These are phyloP conservation scores for Solea solea DNA, from an alignment of 2,113 vertebrate genomes.

Conservation along the genomic window DNA sequence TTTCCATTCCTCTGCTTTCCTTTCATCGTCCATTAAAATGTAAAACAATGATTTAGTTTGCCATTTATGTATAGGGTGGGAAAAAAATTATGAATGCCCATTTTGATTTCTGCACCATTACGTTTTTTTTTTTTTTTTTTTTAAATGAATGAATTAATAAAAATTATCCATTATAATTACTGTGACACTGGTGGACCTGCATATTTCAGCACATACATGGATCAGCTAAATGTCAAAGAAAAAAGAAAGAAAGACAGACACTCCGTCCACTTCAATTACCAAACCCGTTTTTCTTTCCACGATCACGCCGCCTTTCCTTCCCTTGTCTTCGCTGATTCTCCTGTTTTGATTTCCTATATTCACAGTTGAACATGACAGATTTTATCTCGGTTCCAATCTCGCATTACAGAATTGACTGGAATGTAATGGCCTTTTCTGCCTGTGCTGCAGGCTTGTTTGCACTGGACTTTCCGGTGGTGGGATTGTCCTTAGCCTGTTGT, in stretches of 20 bases:
- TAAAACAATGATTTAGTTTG: no score
- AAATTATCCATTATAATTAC: no score
- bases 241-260: slow-evolving; percentile 12
- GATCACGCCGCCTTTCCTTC: neutral
- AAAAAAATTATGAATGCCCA: no score
- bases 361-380: slow-evolving; percentile 14
- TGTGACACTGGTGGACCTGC: neutral
- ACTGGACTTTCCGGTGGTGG: slow-evolving; percentile 23
- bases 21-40: no score
- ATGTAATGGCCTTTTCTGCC: slow-evolving; percentile 44
- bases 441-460: slow-evolving; percentile 32
- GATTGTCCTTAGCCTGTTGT: slow-evolving; percentile 46
- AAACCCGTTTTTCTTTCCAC: neutral
- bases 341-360: neutral
- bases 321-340: neutral
- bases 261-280: slow-evolving; percentile 17
- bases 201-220: slow-evolving; percentile 10
- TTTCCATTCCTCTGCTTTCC: no score
- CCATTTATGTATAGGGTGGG: no score
- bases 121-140: no score
- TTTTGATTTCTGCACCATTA: no score
- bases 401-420: slow-evolving; percentile 31
- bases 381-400: slow-evolving; percentile 9
- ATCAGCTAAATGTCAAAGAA: slow-evolving; percentile 41
- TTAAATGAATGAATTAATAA: no score